Conservation (phyloP, 2,113 vertebrate genomes). For the Cariama cristata region DNA sequence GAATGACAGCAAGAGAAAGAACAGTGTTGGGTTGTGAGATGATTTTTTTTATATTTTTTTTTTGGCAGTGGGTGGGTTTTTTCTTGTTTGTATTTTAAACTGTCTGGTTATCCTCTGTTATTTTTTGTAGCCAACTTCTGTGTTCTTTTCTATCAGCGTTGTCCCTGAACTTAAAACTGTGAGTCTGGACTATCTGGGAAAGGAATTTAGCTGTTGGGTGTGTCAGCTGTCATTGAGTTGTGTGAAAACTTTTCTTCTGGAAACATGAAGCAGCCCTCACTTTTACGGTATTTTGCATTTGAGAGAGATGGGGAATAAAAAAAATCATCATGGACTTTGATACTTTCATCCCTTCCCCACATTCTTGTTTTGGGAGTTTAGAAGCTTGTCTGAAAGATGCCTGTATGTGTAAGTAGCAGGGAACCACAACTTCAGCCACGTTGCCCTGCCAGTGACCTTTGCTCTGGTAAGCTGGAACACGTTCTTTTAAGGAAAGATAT, state of each 20-base stretch:
- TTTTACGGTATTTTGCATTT: background rate
- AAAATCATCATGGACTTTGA: background rate
- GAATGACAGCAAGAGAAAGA: background rate
- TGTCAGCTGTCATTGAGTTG: background rate
- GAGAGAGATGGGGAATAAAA: background rate
- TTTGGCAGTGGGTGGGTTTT: rapidly evolving
- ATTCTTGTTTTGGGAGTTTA: background rate
- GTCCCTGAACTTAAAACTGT: background rate
- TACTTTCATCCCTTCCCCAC: background rate
- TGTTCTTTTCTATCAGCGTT: background rate
- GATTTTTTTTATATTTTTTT: background rate
- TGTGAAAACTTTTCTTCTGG: background rate
- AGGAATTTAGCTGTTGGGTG: slow-evolving; percentile 8
- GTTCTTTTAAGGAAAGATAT: slow-evolving; percentile 16
- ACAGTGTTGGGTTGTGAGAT: background rate
- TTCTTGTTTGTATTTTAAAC: background rate
- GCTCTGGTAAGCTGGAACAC: slow-evolving; percentile 11
- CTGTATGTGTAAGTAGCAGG: background rate
- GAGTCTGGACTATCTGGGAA: background rate
- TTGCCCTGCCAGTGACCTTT: slow-evolving; percentile 5
- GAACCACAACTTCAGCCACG: background rate
- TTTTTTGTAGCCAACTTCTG: background rate
- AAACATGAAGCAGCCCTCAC: background rate
- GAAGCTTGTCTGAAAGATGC: background rate
- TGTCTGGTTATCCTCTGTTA: background rate